Evolutionary conservation across 1,140 invertebrate genomes (phyloP).

Genomic region (Platyscapa corneri): DNA sequence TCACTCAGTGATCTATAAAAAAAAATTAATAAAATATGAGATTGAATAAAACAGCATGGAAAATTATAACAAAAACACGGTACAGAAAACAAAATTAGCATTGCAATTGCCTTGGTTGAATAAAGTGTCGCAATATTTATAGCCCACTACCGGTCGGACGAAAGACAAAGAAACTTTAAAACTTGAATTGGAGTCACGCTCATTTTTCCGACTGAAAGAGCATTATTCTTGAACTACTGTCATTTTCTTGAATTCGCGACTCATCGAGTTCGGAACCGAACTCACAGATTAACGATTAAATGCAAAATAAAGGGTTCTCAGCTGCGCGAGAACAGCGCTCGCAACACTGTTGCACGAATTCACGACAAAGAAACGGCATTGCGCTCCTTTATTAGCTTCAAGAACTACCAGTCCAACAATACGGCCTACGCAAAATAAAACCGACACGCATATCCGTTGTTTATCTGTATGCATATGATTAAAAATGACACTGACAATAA

Average conservation of each 20-base stretch:
- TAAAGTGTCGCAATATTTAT: constrained; percentile 20
- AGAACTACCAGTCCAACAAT: not conserved
- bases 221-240: not conserved
- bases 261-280: not conserved
- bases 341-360: not conserved
- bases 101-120: constrained; percentile 18
- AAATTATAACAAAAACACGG: not conserved
- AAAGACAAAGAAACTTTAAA: constrained; percentile 17
- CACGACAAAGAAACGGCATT: constrained; percentile 25
- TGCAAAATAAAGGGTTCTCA: not conserved
- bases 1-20: constrained; percentile 40
- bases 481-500: not conserved
- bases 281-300: not conserved
- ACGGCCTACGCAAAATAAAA: constrained; percentile 30
- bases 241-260: not conserved
- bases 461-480: not conserved
- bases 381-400: constrained; percentile 36
- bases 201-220: not conserved
- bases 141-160: not conserved
- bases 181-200: not conserved
- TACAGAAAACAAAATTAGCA: constrained; percentile 15
- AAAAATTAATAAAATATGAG: not conserved
- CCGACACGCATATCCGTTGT: constrained; percentile 7
- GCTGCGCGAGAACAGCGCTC: not conserved
- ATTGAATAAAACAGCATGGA: not conserved